Conservation (phyloP, 2,113 vertebrate species). For the Mustela lutreola region DNA sequence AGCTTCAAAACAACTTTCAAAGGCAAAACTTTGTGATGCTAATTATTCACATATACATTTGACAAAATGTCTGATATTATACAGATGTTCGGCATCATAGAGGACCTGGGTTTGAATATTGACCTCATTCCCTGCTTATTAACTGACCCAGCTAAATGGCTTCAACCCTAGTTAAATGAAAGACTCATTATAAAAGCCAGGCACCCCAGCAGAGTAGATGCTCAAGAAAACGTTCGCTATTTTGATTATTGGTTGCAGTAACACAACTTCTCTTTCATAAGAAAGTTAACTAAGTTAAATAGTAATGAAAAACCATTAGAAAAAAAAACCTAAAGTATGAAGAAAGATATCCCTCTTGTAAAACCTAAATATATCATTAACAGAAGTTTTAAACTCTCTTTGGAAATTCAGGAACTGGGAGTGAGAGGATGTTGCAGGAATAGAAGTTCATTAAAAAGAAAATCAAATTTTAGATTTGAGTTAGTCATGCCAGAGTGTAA, state of each 20-base stretch:
- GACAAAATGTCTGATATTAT: not conserved
- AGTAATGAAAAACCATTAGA: not conserved
- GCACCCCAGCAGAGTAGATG: not conserved
- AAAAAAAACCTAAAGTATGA: not conserved
- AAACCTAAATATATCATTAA: not conserved
- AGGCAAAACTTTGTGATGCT: not conserved
- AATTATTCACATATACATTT: conserved; percentile 34
- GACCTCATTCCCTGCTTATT: not conserved
- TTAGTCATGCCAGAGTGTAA: not conserved
- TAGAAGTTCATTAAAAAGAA: not conserved
- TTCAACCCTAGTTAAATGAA: not conserved
- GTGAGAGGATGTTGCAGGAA: not conserved
- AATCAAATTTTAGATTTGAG: not conserved
- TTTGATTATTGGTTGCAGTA: not conserved
- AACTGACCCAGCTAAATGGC: not conserved
- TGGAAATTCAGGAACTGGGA: not conserved
- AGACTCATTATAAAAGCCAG: not conserved
- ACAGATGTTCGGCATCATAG: not conserved
- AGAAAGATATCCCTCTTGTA: not conserved
- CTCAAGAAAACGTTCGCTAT: not conserved
- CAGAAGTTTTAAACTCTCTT: not conserved
- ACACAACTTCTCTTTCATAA: not conserved
- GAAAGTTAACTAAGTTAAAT: not conserved
- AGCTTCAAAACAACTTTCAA: conserved; percentile 23
- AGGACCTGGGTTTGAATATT: not conserved